Conservation (phyloP, 2,113 vertebrate species). For the Microcebus lehilahytsara region DNA sequence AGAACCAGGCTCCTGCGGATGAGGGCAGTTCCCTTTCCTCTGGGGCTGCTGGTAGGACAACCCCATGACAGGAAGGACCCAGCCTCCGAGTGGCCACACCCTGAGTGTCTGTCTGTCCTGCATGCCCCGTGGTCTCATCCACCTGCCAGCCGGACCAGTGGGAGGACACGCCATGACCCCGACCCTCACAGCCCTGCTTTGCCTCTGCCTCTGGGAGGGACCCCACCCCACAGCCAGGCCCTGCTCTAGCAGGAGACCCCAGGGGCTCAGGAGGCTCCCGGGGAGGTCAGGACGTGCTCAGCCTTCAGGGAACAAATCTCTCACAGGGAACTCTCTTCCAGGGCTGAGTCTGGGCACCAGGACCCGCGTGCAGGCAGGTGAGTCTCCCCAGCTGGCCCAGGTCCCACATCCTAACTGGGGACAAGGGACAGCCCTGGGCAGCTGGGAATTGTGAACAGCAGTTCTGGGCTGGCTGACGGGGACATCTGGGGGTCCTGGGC, state of each 20-base stretch:
- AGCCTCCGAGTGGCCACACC: accelerated
- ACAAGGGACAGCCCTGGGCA: neutral
- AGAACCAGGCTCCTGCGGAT: neutral
- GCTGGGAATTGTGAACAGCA: too few species aligned
- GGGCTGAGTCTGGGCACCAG: neutral
- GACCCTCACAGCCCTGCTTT: neutral
- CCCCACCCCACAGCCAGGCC: accelerated
- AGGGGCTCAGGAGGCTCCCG: neutral
- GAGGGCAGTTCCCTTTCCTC: neutral
- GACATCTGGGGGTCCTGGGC: accelerated
- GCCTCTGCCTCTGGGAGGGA: neutral
- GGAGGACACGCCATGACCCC: neutral
- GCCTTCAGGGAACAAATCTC: neutral
- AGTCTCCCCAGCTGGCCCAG: neutral
- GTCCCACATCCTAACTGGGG: neutral
- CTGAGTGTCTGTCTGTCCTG: accelerated
- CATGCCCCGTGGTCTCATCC: accelerated
- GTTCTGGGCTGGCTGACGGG: accelerated
- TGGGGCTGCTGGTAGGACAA: neutral
- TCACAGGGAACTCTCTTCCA: constrained; percentile 14
- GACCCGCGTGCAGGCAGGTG: neutral
- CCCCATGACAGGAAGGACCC: accelerated
- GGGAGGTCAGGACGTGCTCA: neutral
- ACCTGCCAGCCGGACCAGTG: accelerated
- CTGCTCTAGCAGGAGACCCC: neutral